Conservation (phyloP, 2,797 vertebrate species). For the Silurus aristotelis region DNA sequence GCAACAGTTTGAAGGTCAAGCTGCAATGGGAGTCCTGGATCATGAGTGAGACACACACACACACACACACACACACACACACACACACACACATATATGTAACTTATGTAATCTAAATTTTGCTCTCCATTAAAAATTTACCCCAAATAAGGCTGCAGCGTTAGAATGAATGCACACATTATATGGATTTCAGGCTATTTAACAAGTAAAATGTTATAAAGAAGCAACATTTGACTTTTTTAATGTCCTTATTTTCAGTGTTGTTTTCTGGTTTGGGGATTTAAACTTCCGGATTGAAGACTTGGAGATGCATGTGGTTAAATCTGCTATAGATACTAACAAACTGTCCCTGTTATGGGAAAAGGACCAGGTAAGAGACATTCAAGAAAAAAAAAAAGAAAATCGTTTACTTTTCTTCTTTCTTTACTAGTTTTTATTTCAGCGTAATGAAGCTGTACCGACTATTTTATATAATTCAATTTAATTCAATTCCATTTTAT, state of each 20-base stretch:
- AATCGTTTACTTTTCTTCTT: not conserved
- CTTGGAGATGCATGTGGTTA: conserved; percentile 89
- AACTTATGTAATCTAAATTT: not conserved
- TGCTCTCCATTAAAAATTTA: not conserved
- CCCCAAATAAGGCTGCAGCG: not conserved
- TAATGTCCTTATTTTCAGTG: conserved; percentile 68
- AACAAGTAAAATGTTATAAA: not conserved
- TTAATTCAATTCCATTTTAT: no score
- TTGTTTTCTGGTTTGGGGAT: conserved; percentile 98
- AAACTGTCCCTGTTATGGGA: conserved; percentile 86
- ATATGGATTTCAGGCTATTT: not conserved
- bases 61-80: not conserved
- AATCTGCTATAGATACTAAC: conserved; percentile 88
- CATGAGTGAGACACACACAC: conserved; percentile 81
- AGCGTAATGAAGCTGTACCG: not conserved
- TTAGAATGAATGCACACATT: not conserved
- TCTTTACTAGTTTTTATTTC: not conserved
- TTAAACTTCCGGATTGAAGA: conserved; percentile 96
- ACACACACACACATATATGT: not conserved
- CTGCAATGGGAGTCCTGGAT: conserved; percentile 86
- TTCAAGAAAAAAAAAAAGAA: not conserved
- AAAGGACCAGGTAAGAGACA: conserved; percentile 88
- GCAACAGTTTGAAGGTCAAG: conserved; percentile 91
- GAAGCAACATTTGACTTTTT: not conserved
- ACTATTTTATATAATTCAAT: no score